Conservation (phyloP, 2,797 vertebrate species). For the Sebastes trivittatus region DNA sequence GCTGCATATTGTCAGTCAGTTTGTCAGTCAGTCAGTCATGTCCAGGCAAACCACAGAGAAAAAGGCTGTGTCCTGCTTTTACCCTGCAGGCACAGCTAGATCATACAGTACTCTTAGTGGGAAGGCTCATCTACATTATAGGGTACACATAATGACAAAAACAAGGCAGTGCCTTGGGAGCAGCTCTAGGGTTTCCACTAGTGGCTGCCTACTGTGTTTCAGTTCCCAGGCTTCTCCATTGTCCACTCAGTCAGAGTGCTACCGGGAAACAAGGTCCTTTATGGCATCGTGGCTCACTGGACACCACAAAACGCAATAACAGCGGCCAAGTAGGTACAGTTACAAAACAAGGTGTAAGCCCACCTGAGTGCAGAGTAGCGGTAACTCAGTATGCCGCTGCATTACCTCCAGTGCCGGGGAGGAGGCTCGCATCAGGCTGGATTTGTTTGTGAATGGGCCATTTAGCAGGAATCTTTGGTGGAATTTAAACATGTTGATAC, state of each 20-base stretch:
- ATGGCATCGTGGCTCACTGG: conserved; percentile 31
- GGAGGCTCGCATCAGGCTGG: conserved; percentile 30
- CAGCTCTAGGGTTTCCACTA: conserved; percentile 65
- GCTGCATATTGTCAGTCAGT: conserved; percentile 39
- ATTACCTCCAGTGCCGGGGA: conserved; percentile 9
- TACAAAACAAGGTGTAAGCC: conserved; percentile 50
- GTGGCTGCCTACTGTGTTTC: conserved; percentile 58
- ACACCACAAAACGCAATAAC: conserved; percentile 40
- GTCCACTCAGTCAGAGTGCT: conserved; percentile 49
- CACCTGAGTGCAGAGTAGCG: conserved; percentile 14
- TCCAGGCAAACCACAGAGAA: conserved; percentile 33
- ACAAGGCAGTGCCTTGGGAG: conserved; percentile 62
- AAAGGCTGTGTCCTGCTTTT: conserved; percentile 29
- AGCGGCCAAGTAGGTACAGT: conserved; percentile 28
- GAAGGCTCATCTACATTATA: conserved; percentile 52
- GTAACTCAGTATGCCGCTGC: conserved; percentile 7
- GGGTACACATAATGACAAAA: conserved; percentile 60
- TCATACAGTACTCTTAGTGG: conserved; percentile 30
- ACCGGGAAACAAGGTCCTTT: conserved; percentile 50
- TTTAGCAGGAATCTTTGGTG: conserved; percentile 59
- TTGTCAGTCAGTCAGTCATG: conserved; percentile 38
- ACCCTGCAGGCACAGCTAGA: conserved; percentile 32
- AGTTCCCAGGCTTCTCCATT: conserved; percentile 77
- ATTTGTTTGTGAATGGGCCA: conserved; percentile 59
- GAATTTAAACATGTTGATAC: conserved; percentile 66